Percentiles rank a stretch among this genome's conserved stretches.
phyloP scores from a whole-genome alignment of 2,888 invertebrate genomes.

The Hirtodrosophila confusa region DNA sequence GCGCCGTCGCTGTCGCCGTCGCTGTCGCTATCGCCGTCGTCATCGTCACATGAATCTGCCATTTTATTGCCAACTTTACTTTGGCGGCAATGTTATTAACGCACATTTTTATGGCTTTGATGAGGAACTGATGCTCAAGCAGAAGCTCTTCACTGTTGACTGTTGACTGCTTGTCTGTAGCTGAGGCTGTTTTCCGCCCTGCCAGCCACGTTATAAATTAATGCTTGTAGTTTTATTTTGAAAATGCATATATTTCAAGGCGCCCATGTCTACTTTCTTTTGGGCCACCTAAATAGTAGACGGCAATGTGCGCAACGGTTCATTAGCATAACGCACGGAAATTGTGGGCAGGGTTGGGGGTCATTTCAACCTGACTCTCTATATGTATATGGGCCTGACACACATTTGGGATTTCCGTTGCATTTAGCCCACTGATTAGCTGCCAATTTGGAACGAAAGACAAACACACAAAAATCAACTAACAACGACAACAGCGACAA shows the following conservation, averaged over 20 bases:
- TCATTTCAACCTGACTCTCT: neutral
- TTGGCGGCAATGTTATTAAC: slow-evolving; percentile 81
- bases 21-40: slow-evolving; percentile 47
- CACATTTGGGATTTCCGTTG: slow-evolving; percentile 70
- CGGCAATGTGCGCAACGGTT: slow-evolving; percentile 1
- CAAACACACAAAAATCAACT: slow-evolving; percentile 3
- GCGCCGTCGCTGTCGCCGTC: slow-evolving; percentile 51
- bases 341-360: slow-evolving; percentile 53
- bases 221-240: slow-evolving; percentile 34
- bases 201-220: slow-evolving; percentile 60
- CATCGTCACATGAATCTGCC: slow-evolving; percentile 79
- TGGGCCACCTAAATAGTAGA: slow-evolving; percentile 52
- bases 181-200: slow-evolving; percentile 16
- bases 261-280: slow-evolving; percentile 51
- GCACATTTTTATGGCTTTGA: slow-evolving; percentile 76
- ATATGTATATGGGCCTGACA: slow-evolving; percentile 22
- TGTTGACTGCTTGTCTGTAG: neutral
- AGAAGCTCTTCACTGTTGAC: neutral
- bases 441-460: slow-evolving; percentile 59
- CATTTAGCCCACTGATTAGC: slow-evolving; percentile 71
- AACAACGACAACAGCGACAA: slow-evolving; percentile 55
- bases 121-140: slow-evolving; percentile 49
- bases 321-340: slow-evolving; percentile 72
- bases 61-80: slow-evolving; percentile 78
- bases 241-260: too few species aligned